Percentiles rank a stretch among this genome's conserved stretches.
phyloP scores from a whole-genome alignment of 2,797 vertebrate genomes.

The Rallus crepitans region DNA sequence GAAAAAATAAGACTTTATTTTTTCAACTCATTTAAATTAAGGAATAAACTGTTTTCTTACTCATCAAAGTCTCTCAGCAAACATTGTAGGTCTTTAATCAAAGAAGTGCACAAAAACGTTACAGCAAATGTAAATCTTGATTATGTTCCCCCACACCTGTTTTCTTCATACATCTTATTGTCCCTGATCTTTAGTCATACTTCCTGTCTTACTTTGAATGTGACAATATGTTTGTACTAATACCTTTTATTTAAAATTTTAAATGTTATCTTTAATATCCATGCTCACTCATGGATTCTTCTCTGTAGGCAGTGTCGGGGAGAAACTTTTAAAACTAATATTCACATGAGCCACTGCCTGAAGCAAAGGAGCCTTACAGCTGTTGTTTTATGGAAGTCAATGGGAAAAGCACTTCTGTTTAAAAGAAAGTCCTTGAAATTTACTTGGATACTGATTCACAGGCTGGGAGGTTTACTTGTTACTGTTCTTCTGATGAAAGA shows the following conservation, averaged over 20 bases:
- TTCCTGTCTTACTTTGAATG: background rate
- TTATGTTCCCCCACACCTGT: fast-evolving
- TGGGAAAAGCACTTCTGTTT: background rate
- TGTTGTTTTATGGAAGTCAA: background rate
- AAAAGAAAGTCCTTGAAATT: background rate
- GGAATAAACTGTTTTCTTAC: background rate
- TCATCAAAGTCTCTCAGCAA: background rate
- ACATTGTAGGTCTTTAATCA: background rate
- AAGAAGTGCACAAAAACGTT: background rate
- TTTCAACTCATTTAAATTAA: background rate
- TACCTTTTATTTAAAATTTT: background rate
- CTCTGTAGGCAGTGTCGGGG: background rate
- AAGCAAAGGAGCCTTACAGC: background rate
- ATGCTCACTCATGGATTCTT: background rate
- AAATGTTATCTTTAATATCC: background rate
- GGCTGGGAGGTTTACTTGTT: background rate
- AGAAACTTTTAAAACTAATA: background rate
- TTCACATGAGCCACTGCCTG: background rate
- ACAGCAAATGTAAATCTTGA: background rate
- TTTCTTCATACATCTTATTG: background rate
- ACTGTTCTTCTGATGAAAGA: background rate
- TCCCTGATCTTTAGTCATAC: background rate
- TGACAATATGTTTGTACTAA: background rate
- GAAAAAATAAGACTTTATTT: background rate
- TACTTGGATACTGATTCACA: background rate